Conservation (phyloP, 2,113 vertebrate species). For the Catharus fuscescens region DNA sequence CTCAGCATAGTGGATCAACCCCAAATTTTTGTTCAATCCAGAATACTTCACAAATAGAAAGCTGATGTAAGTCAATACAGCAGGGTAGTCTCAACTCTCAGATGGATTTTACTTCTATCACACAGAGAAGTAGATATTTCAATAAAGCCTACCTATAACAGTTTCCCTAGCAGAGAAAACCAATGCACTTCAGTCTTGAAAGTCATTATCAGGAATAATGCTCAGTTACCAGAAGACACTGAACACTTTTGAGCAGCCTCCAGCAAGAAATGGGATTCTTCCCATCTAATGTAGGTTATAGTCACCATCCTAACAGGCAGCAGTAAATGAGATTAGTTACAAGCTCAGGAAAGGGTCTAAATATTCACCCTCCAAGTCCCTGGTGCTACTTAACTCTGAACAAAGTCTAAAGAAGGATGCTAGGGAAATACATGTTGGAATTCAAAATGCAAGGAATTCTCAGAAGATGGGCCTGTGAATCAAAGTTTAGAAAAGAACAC, state of each 20-base stretch:
- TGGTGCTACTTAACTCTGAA: neutral
- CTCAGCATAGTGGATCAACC: neutral
- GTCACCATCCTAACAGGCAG: neutral
- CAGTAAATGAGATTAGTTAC: neutral
- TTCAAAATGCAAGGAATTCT: too few relatives aligned
- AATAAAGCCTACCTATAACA: neutral
- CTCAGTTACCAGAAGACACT: neutral
- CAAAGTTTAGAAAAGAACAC: too few relatives aligned
- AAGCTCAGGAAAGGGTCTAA: neutral
- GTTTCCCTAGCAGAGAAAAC: neutral
- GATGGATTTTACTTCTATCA: neutral
- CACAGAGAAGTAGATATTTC: neutral
- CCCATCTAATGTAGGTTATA: neutral
- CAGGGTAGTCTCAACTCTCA: neutral
- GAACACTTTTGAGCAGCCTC: neutral
- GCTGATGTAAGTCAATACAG: rapidly evolving
- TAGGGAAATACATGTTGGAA: neutral
- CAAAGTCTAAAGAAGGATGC: neutral
- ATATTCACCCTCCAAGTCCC: neutral
- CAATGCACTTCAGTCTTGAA: neutral
- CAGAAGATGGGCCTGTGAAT: too few relatives aligned
- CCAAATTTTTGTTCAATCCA: neutral
- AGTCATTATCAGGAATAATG: neutral
- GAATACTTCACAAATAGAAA: neutral
- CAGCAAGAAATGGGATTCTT: neutral